Evolutionary conservation across 2,113 vertebrate species (phyloP), one percentile per base, ranked within the genome.

Genomic region (Mionectes macconnelli): DNA sequence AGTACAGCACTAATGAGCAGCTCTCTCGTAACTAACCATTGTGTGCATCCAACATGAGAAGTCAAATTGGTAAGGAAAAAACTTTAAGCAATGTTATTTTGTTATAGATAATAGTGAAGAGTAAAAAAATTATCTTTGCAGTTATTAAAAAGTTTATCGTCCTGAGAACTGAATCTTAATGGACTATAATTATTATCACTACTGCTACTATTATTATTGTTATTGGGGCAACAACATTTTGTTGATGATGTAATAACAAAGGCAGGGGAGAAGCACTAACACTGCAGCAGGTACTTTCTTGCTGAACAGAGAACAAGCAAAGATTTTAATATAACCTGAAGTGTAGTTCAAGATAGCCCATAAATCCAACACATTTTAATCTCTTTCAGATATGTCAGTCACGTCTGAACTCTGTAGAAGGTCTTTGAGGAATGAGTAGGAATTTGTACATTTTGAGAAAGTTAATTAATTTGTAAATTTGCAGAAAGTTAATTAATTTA

Each of bases 1-100:
- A 80, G 66, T 88, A 80, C 49, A 91, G 56, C 77, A 81, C 67
- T 96, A 89, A 96, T 69, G 87, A 95, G 84, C 56, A 84, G n/a
- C 52, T 91, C 56, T 96, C 66, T 93, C 55, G 55, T 85, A 91
- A 67, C 30, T 68, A 92, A 40, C 68, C 35, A 16, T 45, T 67
- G 39, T 56, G 47, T 33, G n/a, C 60, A 63, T 91, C 80, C 90
- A 93, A n/a, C 76, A 67, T 42, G 45, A 88, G 84, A 87, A 88
- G 90, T 64, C 14, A 91, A 87, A 91, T 63, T 2, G 1, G 55
- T 62, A 81, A 91, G 67, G 79, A 81, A 92, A 94, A 76, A 90
- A 40, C 25, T 93, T 86, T 67, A 86, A 91, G 53, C 8, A 1
- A 33, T 27, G 19, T 82, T 89, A 13, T 69, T 30, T 33, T 76